Evolutionary conservation across 2,113 vertebrate genomes (phyloP), one percentile per base, ranked within the genome.

Genomic region (Pao palembangensis): DNA sequence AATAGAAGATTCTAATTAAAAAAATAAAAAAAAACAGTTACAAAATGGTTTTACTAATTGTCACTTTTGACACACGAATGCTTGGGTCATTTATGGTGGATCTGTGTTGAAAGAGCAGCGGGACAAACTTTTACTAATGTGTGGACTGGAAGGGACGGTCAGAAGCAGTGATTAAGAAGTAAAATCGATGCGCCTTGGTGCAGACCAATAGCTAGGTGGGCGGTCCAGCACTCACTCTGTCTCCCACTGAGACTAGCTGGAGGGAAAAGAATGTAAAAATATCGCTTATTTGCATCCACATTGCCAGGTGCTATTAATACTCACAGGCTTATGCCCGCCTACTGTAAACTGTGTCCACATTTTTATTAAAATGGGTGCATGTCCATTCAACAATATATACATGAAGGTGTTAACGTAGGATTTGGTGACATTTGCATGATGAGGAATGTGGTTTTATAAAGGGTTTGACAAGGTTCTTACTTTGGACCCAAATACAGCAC

Each of bases 271-370:
- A 63, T 72, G 49, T 63, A 75, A 65, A 74, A 78, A 71, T 79
- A 73, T 67, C 11, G 64, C 67, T 63, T 73, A 69, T 82, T 71
- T 82, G 62, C 77, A 74, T 73, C 58, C n/a, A 48, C 65, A 56
- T 47, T 62, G 23, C 51, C 25, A 34, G 55, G 15, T 19, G 47
- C 57, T 71, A 79, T 67, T 69, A 75, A 76, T 80, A 68, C 55
- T 58, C 42, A 5, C 38, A 64, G 47, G 4, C 7, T 8, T 56
- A 52, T 64, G 66, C 58, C 28, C 41, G 48, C 59, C 38, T 38
- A 28, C 28, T 31, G 28, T 44, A 44, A 44, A 17, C 3, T 4
- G 18, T 51, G 21, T 34, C 47, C 59, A 49, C 6, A 6, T 34
- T 21, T 48, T 44, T 17, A 3, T n/a, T 16, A 8, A 47, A n/a